A percentile compares a stretch with the other conserved stretches of the same genome.
Conservation (phyloP, 2,113 vertebrate genomes). For the Lampris incognitus region DNA sequence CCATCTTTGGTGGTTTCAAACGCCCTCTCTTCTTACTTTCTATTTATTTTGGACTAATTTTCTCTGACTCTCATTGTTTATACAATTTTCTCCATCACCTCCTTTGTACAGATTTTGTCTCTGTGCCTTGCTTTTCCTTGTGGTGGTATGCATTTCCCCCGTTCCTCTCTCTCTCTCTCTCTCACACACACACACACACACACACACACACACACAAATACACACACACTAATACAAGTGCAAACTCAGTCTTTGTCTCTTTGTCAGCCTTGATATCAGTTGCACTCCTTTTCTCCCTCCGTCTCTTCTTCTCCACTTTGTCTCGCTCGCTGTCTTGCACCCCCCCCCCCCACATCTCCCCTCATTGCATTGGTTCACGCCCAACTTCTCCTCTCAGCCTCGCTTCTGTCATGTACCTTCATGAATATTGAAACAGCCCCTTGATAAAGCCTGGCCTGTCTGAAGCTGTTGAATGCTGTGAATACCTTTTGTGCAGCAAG, state of each 20-base stretch:
- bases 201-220: not conserved
- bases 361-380: conserved; percentile 29
- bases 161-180: not conserved
- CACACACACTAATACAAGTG: not conserved
- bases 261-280: conserved; percentile 39
- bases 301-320: not conserved
- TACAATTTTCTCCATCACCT: not conserved
- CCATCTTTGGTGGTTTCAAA: not conserved
- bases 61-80: not conserved
- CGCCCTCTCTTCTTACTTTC: not conserved
- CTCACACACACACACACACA: not conserved
- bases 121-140: not conserved
- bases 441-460: conserved; percentile 36
- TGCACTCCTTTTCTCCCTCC: not conserved
- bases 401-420: conserved; percentile 44
- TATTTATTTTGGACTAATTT: not conserved
- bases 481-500: conserved; percentile 2
- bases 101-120: not conserved
- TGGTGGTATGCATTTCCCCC: not conserved
- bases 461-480: conserved; percentile 33
- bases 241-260: conserved; percentile 2
- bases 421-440: conserved; percentile 55
- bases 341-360: not conserved
- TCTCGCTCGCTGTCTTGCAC: not conserved
- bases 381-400: conserved; percentile 36